Evolutionary conservation across 1,140 invertebrate genomes (phyloP), one percentile per base, ranked within the genome.

Genomic region (Drosophila rufa): DNA sequence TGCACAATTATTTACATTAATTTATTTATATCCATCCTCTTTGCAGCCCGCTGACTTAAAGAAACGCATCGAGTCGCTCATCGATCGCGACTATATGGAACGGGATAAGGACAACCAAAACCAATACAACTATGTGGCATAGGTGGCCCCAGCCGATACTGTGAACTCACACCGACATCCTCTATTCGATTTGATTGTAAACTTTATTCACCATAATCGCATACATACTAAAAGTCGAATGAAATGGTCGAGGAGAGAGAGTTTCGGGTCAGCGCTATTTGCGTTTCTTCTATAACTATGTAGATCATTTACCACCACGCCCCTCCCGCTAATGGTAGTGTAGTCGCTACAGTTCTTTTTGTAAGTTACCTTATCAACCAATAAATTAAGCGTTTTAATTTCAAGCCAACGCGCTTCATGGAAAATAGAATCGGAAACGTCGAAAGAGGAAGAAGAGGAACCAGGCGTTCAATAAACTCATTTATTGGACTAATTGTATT

Each of bases 21-120:
- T 58, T 82, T 92, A 92, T 94, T 79, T 92, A 80, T 69, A 82
- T 94, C 0, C 4, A 36, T 36, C 33, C 33, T 36, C 12, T 6
- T 27, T 94, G 27, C 91, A 98, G 97, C 97, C 98, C 82, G 96
- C 97, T 53, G 99, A 99, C 94, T 94, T 99, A 85, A 99, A 99
- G 94, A 99, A 99, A 93, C 95, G 99, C 66, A 99, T 99, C 79
- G 99, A 99, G 93, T 99, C 98, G 42, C 94, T 99, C 15, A 99
- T 99, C 91, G 99, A 99, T 92, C 95, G 99, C 91, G 99, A 99
- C 93, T 99, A 99, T 93, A 99, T 99, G 97, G 97, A 99, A 93
- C 95, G 99, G 64, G 99, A 99, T 93, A 99, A 99, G 93, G 98
- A 99, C 93, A 99, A 99, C 94, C 95, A 98, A 67, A 99, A 99